phyloP scores from a whole-genome alignment of 1,140 invertebrate species.

The Drosophila grimshawi region DNA sequence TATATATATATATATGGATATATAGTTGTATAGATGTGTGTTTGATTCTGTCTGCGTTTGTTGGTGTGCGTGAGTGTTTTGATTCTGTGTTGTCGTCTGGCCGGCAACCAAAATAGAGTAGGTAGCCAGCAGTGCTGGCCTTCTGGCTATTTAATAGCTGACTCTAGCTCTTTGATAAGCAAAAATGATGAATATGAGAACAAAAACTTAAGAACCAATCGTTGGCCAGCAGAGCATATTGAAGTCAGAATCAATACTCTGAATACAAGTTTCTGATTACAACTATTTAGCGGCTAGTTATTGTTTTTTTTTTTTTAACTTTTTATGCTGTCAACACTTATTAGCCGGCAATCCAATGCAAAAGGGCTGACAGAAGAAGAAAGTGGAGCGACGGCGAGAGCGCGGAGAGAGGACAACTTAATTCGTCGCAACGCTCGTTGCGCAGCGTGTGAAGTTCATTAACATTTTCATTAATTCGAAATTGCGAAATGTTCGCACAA shows the following conservation, averaged over 20 bases:
- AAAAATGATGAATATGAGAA: too few relatives aligned
- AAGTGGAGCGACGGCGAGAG: slow-evolving; percentile 41
- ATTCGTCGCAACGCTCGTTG: slow-evolving; percentile 53
- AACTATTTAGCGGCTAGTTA: not conserved
- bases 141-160: not conserved
- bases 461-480: slow-evolving; percentile 76
- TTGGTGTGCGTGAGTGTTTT: slow-evolving; percentile 22
- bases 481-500: slow-evolving; percentile 72
- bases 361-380: slow-evolving; percentile 61
- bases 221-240: too few relatives aligned
- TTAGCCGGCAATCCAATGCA: slow-evolving; percentile 36
- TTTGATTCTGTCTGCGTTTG: not conserved
- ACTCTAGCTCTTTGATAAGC: not conserved
- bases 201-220: too few relatives aligned
- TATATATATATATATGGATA: too few relatives aligned
- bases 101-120: slow-evolving; percentile 51
- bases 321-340: not conserved
- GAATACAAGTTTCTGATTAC: too few relatives aligned
- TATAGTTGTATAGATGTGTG: not conserved
- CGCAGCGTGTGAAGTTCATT: slow-evolving; percentile 83
- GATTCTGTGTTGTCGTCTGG: slow-evolving; percentile 7
- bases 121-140: slow-evolving; percentile 22
- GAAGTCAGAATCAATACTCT: too few relatives aligned
- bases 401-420: slow-evolving; percentile 11
- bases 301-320: not conserved